These are phyloP conservation scores for Girardia tigrina DNA, from an alignment of 2,888 invertebrate genomes.

Conservation along the genomic window DNA sequence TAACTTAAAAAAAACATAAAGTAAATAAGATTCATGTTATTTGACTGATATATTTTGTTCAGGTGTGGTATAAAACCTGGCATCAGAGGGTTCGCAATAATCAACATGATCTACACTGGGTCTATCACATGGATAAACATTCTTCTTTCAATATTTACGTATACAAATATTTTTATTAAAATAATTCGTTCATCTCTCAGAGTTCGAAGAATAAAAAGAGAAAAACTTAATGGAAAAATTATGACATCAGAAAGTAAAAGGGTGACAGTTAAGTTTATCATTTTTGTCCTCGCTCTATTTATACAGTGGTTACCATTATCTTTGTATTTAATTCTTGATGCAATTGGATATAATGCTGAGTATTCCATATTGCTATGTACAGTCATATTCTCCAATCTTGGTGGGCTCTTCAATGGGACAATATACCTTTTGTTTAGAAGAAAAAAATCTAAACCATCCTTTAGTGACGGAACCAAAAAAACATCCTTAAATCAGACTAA, in stretches of 20 bases:
- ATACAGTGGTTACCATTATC: conserved; percentile 4
- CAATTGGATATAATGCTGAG: background rate
- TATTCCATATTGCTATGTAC: background rate
- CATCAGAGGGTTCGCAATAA: background rate
- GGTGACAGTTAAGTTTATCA: background rate
- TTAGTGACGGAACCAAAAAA: too few species aligned
- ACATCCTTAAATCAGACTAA: too few species aligned
- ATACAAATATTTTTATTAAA: background rate
- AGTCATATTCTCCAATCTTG: background rate
- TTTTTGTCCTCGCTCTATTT: background rate
- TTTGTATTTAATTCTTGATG: background rate
- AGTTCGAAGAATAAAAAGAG: background rate
- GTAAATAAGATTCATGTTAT: too few species aligned
- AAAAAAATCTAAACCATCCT: background rate
- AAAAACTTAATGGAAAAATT: background rate
- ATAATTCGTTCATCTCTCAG: background rate
- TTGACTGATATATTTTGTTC: background rate
- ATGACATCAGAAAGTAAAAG: background rate
- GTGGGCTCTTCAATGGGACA: background rate
- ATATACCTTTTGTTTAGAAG: background rate
- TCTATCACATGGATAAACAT: background rate
- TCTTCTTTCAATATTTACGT: background rate
- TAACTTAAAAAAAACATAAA: too few species aligned
- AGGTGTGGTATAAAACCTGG: background rate
- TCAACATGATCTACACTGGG: background rate